phyloP scores from a whole-genome alignment of 2,797 vertebrate species.

The Intellagama lesueurii region DNA sequence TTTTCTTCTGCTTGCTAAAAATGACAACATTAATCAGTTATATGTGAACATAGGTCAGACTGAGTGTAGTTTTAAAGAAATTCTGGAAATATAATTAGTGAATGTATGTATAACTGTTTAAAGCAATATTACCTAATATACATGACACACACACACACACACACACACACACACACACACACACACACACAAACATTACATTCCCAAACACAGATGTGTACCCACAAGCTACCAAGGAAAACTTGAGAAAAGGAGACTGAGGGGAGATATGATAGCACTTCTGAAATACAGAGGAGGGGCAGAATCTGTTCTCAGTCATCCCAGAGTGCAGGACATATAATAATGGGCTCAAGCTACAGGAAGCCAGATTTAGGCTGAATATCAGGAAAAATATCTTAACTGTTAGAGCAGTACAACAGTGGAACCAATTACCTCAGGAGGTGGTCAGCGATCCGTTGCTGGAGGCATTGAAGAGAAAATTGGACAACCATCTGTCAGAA shows the following conservation, averaged over 20 bases:
- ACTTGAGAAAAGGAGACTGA: not conserved
- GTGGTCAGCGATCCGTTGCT: no score
- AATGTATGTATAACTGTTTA: not conserved
- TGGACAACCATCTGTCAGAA: no score
- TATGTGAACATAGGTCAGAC: not conserved
- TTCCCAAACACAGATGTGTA: not conserved
- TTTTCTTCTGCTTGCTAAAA: constrained; percentile 1
- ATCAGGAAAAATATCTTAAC: no score
- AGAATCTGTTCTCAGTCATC: no score
- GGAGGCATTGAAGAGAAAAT: no score
- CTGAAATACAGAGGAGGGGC: no score
- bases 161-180: not conserved
- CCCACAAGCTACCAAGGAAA: not conserved
- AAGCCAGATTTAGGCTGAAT: no score
- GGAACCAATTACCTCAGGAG: no score
- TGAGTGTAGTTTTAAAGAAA: not conserved
- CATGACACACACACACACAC: not conserved
- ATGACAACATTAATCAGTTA: not conserved
- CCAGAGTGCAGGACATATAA: no score
- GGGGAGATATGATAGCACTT: no score
- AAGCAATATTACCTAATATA: not conserved
- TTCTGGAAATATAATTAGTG: constrained; percentile 4
- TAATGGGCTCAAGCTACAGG: no score
- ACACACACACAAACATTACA: not conserved
- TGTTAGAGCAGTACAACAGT: no score